Base-by-base conservation (phyloP, 2,113 vertebrate species). In the Apus apus region DNA sequence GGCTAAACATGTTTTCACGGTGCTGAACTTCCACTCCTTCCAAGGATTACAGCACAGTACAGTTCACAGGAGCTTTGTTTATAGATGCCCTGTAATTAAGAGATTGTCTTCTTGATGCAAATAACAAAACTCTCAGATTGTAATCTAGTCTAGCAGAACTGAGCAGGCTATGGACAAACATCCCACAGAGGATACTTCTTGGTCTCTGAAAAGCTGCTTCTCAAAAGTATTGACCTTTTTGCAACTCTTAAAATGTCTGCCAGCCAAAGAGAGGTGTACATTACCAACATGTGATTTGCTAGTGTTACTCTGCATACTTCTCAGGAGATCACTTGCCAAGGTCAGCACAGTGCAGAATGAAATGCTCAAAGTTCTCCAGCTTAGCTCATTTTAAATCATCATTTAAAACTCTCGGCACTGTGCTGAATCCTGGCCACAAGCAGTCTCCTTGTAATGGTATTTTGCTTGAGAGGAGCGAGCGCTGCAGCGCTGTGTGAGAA, bases 221-320 rank as follows among this genome's bases (percentile, higher is more conserved):
- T 84, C 74, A 93, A 62, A 92, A 91, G 82, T 87, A 94, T 79
- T 97, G 96, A 96, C 96, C 94, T 97, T 97, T 94, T 87, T 93
- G 95, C n/a, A 6, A 87, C 94, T 95, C 91, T 72, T 48, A 53
- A 89, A 96, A 97, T 58, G 74, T 60, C 77, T 71, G 77, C 81
- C 91, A 90, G 93, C 73, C 80, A 95, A 90, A 91, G 89, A 87
- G 87, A 90, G 96, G 89, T 91, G 26, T 94, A 50, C 71, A 73
- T 96, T 94, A 95, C 95, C 51, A 60, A n/a, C 87, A 97, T 93
- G 89, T 94, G 95, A 94, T 82, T 82, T 78, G 70, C 76, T 92
- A 89, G 48, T 66, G 60, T 78, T 92, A 56, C 91, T 81, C n/a
- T 38, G 57, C 92, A 89, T 95, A 30, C 81, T 84, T 71, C 17